phyloP scores from a whole-genome alignment of 2,888 invertebrate species.

The Emmelina monodactyla region DNA sequence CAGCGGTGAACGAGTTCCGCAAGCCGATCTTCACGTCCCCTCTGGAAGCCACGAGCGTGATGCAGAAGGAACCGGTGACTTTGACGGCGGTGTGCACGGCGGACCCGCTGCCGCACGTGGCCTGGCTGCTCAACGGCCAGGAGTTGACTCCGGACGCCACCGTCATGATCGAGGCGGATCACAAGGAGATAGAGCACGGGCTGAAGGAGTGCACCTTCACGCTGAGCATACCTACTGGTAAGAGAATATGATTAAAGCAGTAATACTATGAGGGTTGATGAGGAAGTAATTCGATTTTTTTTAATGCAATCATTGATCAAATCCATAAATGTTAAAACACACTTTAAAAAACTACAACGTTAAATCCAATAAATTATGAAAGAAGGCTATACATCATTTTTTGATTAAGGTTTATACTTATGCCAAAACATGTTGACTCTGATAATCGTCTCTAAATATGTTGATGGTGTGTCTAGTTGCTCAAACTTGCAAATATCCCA shows the following conservation, averaged over 20 bases:
- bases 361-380: too few species aligned
- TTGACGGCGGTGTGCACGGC: conserved; percentile 82
- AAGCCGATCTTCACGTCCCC: conserved; percentile 77
- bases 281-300: too few species aligned
- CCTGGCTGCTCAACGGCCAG: conserved; percentile 82
- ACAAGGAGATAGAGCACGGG: conserved; percentile 75
- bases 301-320: too few species aligned
- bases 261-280: too few species aligned
- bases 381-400: too few species aligned
- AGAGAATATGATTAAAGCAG: conserved; percentile 11
- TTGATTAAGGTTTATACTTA: too few species aligned
- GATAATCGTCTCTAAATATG: too few species aligned
- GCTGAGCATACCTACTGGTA: conserved; percentile 77
- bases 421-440: too few species aligned
- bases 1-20: conserved; percentile 80
- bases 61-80: conserved; percentile 72
- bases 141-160: conserved; percentile 72
- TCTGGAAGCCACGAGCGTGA: conserved; percentile 72
- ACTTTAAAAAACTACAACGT: too few species aligned
- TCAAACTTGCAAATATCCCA: too few species aligned
- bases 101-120: conserved; percentile 87
- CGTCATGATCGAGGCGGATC: conserved; percentile 68
- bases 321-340: too few species aligned
- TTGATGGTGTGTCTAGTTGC: too few species aligned
- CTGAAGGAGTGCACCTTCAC: conserved; percentile 83